Evolutionary conservation across 2,888 invertebrate species (phyloP).

Genomic region (Chrysodeixis includens): DNA sequence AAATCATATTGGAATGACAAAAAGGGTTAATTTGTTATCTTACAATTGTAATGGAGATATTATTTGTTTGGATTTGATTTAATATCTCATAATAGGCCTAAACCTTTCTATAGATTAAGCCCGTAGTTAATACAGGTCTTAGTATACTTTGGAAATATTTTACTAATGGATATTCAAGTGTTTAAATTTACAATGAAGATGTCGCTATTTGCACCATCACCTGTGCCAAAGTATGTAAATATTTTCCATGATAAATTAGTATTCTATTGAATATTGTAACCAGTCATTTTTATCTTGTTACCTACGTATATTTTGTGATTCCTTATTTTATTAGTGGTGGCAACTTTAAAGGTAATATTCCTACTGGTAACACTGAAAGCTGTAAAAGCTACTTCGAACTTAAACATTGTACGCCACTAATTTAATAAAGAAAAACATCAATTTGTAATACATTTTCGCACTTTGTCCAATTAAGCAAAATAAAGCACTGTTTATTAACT

Average conservation of each 20-base stretch:
- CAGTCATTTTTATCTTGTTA: slow-evolving; percentile 64
- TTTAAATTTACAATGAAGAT: slow-evolving; percentile 72
- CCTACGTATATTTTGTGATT: slow-evolving; percentile 53
- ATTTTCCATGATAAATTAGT: slow-evolving; percentile 74
- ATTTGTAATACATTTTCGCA: slow-evolving; percentile 52
- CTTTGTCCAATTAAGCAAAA: slow-evolving; percentile 50
- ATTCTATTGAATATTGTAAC: slow-evolving; percentile 67
- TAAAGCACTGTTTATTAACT: slow-evolving; percentile 48
- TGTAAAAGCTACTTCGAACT: neutral
- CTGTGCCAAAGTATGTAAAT: slow-evolving; percentile 87
- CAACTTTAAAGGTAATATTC: neutral
- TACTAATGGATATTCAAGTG: slow-evolving; percentile 71
- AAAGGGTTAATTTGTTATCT: slow-evolving; percentile 12
- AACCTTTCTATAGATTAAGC: slow-evolving; percentile 81
- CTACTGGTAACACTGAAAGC: slow-evolving; percentile 14
- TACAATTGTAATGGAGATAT: slow-evolving; percentile 25
- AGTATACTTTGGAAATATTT: slow-evolving; percentile 80
- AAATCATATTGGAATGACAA: slow-evolving; percentile 21
- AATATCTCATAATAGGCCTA: slow-evolving; percentile 80
- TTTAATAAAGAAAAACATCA: slow-evolving; percentile 41
- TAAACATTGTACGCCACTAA: slow-evolving; percentile 19
- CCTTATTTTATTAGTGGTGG: slow-evolving; percentile 51
- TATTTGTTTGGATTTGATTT: slow-evolving; percentile 38
- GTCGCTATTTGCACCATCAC: slow-evolving; percentile 78
- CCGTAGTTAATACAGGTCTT: slow-evolving; percentile 84